Base-by-base conservation (phyloP, 2,113 vertebrate genomes). In the Antennarius striatus region DNA sequence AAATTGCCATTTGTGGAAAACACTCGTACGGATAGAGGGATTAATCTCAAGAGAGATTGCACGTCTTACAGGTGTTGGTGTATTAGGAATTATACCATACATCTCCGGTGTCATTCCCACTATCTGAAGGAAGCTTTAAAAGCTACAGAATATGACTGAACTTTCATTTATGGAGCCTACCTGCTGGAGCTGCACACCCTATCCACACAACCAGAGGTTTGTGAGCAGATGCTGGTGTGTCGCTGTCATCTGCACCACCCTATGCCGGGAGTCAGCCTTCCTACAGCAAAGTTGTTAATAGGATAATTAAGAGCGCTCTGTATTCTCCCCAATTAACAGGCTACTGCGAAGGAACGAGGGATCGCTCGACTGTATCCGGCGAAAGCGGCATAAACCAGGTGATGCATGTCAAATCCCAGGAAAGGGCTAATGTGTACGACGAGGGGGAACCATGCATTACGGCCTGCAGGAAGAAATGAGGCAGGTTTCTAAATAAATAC, bases 291-390 rank as follows among this genome's bases (percentile, higher is more conserved):
- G 75, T 64, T 76, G 69, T 82, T 85, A 85, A 85, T 73, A 75
- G 73, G 75, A 80, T 85, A 88, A 88, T 86, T 86, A 84, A 81
- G 74, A 77, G 74, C 56, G 64, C 70, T 75, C 67, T 68, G 54
- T 80, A 82, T 73, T 79, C 81, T 88, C 85, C 81, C 85, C 81
- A 91, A 91, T 92, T 91, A 91, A 73, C 77, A 65, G 79, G 60
- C 67, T 53, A 64, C 29, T 51, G 73, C 48, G 49, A 52, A 55
- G 67, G 54, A 64, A 66, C 80, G 74, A 67, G 60, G 68, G 56
- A 74, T 82, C 16, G 39, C 75, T 82, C 68, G 22, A 40, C 52
- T 68, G 72, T 50, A 73, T 82, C 82, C 4, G 9, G 68, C 56
- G 68, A 73, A 74, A 72, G 65, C 71, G 10, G 55, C 22, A 58